Base-by-base conservation (phyloP, 2,797 vertebrate genomes). In the Micrastur ruficollis region DNA sequence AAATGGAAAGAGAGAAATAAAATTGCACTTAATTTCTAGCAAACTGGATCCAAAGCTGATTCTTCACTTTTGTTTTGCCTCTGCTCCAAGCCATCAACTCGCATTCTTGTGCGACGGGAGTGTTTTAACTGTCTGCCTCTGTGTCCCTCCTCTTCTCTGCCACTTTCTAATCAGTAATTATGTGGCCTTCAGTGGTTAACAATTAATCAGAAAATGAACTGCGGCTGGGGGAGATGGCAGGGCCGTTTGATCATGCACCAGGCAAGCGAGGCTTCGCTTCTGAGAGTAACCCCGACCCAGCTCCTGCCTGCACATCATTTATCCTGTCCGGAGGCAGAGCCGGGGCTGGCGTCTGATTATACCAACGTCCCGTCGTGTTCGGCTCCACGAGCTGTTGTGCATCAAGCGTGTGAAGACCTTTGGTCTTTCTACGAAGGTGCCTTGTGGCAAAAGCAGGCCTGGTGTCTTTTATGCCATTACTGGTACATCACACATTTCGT, bases 61-160 rank as follows among this genome's bases (percentile, higher is more conserved):
- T 59, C 63, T 67, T 81, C 42, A 2, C 12, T 25, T 70, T 61
- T 29, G 56, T 31, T 94, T 58, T 61, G 62, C 40, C 59, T 63
- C 53, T 71, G 31, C 85, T 85, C 67, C 42, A 19, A 82, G 55
- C 55, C 13, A 0, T 32, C 49, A 19, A 2, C 34, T 25, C 3
- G 0, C 36, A 11, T 44, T 40, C 50, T 11, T 3, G n/a, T 47
- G 42, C 1, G 0, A 44, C 73, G 2, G 2, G 42, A 75, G 49
- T 3, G 8, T 52, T 84, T 40, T 73, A 86, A 70, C 75, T 36
- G 74, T 65, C 83, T 8, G 0, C 27, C 29, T 32, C 73, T 5
- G 2, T 3, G 6, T 44, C 76, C 62, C n/a, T 46, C 67, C 19
- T 56, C 66, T 70, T 38, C 66, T 47, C 25, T 50, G 42, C 67